Percentiles rank a stretch among this genome's conserved stretches.
Conservation (phyloP, 2,797 vertebrate genomes). For the Echeneis naucrates region DNA sequence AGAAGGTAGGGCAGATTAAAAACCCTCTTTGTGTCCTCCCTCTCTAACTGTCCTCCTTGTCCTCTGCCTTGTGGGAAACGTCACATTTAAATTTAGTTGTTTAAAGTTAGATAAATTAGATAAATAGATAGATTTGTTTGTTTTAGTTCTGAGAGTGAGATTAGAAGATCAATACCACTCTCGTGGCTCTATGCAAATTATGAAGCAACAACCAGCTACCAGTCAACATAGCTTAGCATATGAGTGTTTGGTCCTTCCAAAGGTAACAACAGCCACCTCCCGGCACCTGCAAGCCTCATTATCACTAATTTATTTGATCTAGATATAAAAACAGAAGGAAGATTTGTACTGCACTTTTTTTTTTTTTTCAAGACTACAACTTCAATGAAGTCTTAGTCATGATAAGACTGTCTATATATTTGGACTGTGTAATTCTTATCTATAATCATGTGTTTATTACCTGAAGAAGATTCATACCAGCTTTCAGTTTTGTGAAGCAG, state of each 20-base stretch:
- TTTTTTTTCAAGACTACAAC: no score
- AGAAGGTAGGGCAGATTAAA: slow-evolving; percentile 91
- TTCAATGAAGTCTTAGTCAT: no score
- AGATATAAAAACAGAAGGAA: neutral
- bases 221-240: slow-evolving; percentile 7
- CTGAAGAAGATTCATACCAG: no score
- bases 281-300: neutral
- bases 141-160: neutral
- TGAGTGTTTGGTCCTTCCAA: neutral
- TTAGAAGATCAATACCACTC: neutral
- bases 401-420: no score
- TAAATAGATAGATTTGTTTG: neutral
- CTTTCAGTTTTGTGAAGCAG: no score
- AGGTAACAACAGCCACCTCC: neutral
- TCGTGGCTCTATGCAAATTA: neutral
- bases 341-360: neutral
- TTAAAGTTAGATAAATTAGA: neutral
- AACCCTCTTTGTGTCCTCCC: slow-evolving; percentile 68
- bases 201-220: neutral
- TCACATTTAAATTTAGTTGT: neutral
- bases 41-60: slow-evolving; percentile 47
- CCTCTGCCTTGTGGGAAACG: slow-evolving; percentile 25
- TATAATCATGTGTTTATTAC: no score
- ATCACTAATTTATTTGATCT: neutral
- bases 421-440: no score